A percentile compares a stretch with the other conserved stretches of the same genome.
These are phyloP conservation scores for Oreortyx pictus DNA, from an alignment of 2,797 vertebrate species.

Conservation along the genomic window DNA sequence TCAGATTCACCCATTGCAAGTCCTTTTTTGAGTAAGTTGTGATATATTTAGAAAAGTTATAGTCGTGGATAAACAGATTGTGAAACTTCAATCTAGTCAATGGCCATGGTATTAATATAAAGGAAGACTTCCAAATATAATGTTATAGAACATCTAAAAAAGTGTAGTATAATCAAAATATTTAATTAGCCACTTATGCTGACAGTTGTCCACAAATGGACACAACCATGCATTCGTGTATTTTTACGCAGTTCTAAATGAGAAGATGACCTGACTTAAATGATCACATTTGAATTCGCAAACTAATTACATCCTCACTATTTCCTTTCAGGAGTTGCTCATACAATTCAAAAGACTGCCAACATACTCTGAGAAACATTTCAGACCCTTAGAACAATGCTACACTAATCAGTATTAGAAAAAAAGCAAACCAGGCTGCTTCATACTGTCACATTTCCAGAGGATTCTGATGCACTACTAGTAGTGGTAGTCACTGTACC, in stretches of 20 bases:
- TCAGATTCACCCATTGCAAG: background rate
- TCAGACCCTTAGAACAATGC: constrained; percentile 15
- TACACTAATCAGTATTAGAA: constrained; percentile 19
- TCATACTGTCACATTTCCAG: constrained; percentile 6
- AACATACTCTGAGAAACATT: constrained; percentile 24
- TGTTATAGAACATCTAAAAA: constrained; percentile 63
- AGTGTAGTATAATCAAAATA: constrained; percentile 69
- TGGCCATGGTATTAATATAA: constrained; percentile 61
- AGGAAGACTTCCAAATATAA: constrained; percentile 68
- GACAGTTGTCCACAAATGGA: constrained; percentile 72
- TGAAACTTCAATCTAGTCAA: constrained; percentile 57
- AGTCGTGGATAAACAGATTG: constrained; percentile 65
- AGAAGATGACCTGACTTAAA: constrained; percentile 70
- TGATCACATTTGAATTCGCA: constrained; percentile 69
- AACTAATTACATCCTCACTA: constrained; percentile 73
- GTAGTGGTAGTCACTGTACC: too few species aligned
- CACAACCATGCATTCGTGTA: constrained; percentile 68
- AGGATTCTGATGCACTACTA: background rate
- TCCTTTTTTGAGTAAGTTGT: background rate
- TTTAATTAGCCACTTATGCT: constrained; percentile 70
- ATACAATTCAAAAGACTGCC: constrained; percentile 63
- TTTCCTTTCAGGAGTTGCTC: constrained; percentile 66
- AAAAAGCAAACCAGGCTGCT: constrained; percentile 26
- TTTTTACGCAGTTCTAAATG: constrained; percentile 68
- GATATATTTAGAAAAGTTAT: constrained; percentile 20